A percentile compares a stretch with the other conserved stretches of the same genome.
Conservation (phyloP, 2,113 vertebrate genomes). For the Microcebus lehilahytsara region DNA sequence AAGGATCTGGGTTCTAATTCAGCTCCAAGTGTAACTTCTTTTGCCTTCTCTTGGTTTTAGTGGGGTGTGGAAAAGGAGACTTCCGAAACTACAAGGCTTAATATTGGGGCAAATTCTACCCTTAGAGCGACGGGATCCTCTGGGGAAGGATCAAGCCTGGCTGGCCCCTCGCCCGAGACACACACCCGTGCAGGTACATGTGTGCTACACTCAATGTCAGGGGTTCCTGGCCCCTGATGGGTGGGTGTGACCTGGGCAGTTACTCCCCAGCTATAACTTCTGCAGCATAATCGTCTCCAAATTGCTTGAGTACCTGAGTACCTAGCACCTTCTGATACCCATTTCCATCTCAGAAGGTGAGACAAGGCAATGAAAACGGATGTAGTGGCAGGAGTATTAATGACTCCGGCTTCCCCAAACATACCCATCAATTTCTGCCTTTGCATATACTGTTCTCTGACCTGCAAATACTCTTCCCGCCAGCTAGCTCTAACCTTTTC, state of each 20-base stretch:
- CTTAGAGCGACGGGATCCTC: no score
- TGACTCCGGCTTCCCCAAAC: background rate
- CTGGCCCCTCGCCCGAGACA: background rate
- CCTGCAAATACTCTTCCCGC: background rate
- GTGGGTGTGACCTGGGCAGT: background rate
- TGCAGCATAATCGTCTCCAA: background rate
- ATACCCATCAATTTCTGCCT: background rate
- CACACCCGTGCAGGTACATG: background rate
- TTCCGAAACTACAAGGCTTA: background rate
- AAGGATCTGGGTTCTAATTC: background rate
- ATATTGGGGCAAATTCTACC: background rate
- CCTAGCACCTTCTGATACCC: background rate
- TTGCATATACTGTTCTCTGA: background rate
- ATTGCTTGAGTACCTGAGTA: background rate
- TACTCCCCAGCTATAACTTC: background rate
- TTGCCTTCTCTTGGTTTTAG: background rate
- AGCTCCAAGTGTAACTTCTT: background rate
- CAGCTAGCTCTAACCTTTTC: background rate
- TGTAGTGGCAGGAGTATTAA: background rate
- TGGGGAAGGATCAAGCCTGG: background rate
- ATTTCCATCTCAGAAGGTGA: background rate
- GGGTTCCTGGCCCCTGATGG: background rate
- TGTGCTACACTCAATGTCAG: background rate
- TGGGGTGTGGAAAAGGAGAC: background rate
- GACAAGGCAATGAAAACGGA: background rate